These are phyloP conservation scores for Oreochromis mossambicus DNA, from an alignment of 2,797 vertebrate genomes.

Conservation along the genomic window DNA sequence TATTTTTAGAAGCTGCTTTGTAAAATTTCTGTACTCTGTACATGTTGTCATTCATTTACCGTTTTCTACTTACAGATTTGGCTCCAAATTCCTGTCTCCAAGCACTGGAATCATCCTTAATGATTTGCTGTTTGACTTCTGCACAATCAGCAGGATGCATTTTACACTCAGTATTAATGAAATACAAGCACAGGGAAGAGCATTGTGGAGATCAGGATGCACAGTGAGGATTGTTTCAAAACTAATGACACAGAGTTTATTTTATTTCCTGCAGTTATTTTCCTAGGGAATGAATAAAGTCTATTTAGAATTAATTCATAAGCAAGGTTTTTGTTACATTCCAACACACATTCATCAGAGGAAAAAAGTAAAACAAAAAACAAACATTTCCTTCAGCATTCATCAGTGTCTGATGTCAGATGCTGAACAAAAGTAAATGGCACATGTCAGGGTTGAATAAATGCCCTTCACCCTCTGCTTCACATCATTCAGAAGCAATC, in stretches of 20 bases:
- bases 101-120: constrained; percentile 88
- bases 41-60: neutral
- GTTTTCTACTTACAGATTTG: constrained; percentile 77
- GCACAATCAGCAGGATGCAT: constrained; percentile 25
- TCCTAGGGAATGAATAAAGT: neutral
- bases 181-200: neutral
- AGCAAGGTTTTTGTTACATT: too few relatives aligned
- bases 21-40: neutral
- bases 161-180: neutral
- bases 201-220: neutral
- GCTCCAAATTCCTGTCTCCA: constrained; percentile 81
- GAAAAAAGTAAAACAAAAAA: too few relatives aligned
- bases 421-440: neutral
- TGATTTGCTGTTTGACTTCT: constrained; percentile 80
- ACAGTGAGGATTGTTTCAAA: neutral
- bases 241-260: neutral
- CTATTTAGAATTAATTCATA: too few relatives aligned
- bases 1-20: neutral
- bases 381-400: neutral
- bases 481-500: neutral
- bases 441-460: neutral
- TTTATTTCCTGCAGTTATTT: neutral
- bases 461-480: neutral
- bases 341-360: too few relatives aligned
- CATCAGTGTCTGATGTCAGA: neutral